Percentiles rank a stretch among this genome's conserved stretches.
These are phyloP conservation scores for Cochlearius cochlearius DNA, from an alignment of 2,113 vertebrate species.

Conservation along the genomic window DNA sequence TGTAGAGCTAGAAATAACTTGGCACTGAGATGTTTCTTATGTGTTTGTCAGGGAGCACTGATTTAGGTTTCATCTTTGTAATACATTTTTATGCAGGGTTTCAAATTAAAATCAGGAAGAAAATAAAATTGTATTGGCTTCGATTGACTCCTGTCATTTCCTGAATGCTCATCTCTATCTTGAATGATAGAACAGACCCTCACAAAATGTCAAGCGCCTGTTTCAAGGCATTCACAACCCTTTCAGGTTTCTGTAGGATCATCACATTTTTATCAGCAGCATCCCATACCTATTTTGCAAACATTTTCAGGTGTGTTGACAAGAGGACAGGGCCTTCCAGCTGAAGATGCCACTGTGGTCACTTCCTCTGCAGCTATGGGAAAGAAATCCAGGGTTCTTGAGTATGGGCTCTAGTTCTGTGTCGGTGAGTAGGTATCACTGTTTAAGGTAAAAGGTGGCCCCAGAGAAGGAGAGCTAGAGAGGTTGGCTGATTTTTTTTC, in stretches of 20 bases:
- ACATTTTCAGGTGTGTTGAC: not conserved
- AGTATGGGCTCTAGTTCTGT: not conserved
- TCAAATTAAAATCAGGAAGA: not conserved
- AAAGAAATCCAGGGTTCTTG: not conserved
- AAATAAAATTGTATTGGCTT: not conserved
- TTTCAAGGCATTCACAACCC: not conserved
- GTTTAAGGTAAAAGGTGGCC: not conserved
- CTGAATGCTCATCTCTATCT: not conserved
- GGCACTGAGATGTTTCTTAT: not conserved
- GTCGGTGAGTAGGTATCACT: not conserved
- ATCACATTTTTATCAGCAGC: not conserved
- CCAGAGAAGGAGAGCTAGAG: not conserved
- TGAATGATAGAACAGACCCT: not conserved
- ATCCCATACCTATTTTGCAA: not conserved
- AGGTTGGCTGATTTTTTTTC: not conserved
- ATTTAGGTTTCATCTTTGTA: not conserved
- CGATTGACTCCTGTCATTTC: not conserved
- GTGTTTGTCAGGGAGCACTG: not conserved
- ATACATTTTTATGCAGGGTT: not conserved
- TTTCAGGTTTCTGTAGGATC: not conserved
- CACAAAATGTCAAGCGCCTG: not conserved
- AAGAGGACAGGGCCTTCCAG: not conserved
- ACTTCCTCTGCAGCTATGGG: not conserved
- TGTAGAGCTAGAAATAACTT: constrained; percentile 6
- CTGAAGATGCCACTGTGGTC: not conserved